Percentiles rank a stretch among this genome's conserved stretches.
These are phyloP conservation scores for Mystacides longicornis DNA, from an alignment of 2,888 invertebrate species.

Conservation along the genomic window DNA sequence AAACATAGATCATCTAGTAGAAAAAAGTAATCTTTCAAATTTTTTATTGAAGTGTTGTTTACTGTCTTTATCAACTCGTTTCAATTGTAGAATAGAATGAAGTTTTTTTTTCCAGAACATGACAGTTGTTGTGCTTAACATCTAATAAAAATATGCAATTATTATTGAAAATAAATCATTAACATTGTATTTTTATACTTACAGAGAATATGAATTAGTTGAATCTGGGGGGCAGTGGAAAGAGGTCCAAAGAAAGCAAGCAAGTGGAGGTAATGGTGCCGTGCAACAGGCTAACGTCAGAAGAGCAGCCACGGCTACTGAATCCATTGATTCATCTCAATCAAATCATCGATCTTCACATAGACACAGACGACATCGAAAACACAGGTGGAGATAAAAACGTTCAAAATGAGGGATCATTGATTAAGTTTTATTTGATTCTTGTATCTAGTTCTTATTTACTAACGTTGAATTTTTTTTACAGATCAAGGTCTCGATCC, in stretches of 20 bases:
- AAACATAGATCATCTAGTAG: constrained; percentile 31
- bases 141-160: too few species aligned
- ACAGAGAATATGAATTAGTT: constrained; percentile 62
- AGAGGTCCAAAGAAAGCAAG: constrained; percentile 73
- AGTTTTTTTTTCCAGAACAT: too few species aligned
- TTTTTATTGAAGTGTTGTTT: too few species aligned
- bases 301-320: constrained; percentile 38
- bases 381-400: constrained; percentile 44
- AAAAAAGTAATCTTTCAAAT: constrained; percentile 29
- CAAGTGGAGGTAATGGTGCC: constrained; percentile 47
- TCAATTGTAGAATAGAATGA: too few species aligned
- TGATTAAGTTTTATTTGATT: not conserved
- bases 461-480: not conserved
- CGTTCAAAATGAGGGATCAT: not conserved
- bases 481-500: constrained; percentile 58
- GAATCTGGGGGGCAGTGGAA: constrained; percentile 87
- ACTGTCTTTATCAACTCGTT: too few species aligned
- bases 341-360: constrained; percentile 50
- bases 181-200: too few species aligned
- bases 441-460: not conserved
- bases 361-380: constrained; percentile 51
- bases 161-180: too few species aligned
- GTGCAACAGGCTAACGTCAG: constrained; percentile 68
- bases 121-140: too few species aligned
- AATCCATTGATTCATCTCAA: constrained; percentile 28